These are phyloP conservation scores for Augiades crinisus DNA, from an alignment of 2,888 invertebrate species.

Conservation along the genomic window DNA sequence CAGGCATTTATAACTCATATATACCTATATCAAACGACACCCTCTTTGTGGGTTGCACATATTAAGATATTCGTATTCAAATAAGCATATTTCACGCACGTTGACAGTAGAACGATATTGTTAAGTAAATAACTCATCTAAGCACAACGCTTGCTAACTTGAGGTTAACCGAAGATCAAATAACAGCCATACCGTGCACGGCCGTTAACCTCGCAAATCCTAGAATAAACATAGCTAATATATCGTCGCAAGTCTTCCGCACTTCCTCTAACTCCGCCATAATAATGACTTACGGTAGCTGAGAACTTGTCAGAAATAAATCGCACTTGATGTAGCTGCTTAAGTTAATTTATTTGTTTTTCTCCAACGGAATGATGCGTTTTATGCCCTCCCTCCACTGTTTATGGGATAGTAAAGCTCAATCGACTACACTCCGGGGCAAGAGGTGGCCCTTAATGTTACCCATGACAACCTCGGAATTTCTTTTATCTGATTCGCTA, in stretches of 20 bases:
- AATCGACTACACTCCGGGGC: constrained; percentile 21
- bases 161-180: constrained; percentile 26
- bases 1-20: no score
- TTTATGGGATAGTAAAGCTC: constrained; percentile 43
- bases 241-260: constrained; percentile 35
- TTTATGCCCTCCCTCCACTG: constrained; percentile 48
- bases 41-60: no score
- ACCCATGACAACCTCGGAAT: constrained; percentile 7
- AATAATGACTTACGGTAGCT: constrained; percentile 54
- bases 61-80: no score
- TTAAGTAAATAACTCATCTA: constrained; percentile 23
- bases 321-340: constrained; percentile 54
- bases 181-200: constrained; percentile 21
- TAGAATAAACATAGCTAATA: constrained; percentile 39
- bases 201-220: constrained; percentile 41
- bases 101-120: constrained; percentile 1
- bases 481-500: constrained; percentile 14
- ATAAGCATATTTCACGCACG: not conserved
- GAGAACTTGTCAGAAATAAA: constrained; percentile 50
- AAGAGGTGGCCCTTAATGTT: constrained; percentile 5
- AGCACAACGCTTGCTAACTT: constrained; percentile 18
- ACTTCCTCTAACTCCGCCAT: constrained; percentile 38
- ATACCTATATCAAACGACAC: no score
- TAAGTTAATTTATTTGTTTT: constrained; percentile 68
- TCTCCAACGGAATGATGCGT: constrained; percentile 52